Base-by-base conservation (phyloP, 2,888 invertebrate species). In the Aporophyla lueneburgensis region DNA sequence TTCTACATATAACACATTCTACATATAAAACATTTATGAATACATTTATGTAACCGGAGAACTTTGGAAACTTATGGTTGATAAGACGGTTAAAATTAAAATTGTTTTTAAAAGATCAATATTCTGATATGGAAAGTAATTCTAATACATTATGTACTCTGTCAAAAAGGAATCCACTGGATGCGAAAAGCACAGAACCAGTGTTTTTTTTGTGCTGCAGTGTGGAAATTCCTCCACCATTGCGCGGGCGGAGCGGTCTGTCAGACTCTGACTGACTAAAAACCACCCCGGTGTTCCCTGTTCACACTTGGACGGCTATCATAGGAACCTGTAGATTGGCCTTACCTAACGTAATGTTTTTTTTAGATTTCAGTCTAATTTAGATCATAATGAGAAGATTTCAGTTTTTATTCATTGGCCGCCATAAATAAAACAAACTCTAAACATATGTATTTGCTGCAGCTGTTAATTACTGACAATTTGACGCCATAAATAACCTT, bases 11-110 rank as follows among this genome's bases (percentile, higher is more conserved):
- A n/a, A n/a, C n/a, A n/a, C n/a, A n/a, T n/a, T n/a, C n/a, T n/a
- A n/a, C n/a, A n/a, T n/a, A n/a, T 33, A 33, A 2, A 3, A 33
- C 33, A 33, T 33, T 33, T 33, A 33, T 33, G 33, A 33, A 33
- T 33, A 33, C 3, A 33, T 33, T 33, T 33, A 2, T 33, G 33
- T 1, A 33, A 1, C 33, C 33, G 33, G 33, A 33, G 33, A 33
- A 33, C 33, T 3, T 33, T 33, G 33, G 33, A 33, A 78, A 80
- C 0, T 63, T 43, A 73, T 65, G 65, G 46, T 19, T 66, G 16
- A 61, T 74, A n/a, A 19, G 10, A 27, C 10, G n/a, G 40, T 51
- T 51, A 3, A 7, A 59, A 46, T 40, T 40, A 40, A 21, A 61
- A 33, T 5, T 40, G 14, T 2, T 33, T 51, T 49, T 4, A 7